These are phyloP conservation scores for Pogonus chalceus DNA, from an alignment of 1,140 invertebrate genomes.

Conservation along the genomic window DNA sequence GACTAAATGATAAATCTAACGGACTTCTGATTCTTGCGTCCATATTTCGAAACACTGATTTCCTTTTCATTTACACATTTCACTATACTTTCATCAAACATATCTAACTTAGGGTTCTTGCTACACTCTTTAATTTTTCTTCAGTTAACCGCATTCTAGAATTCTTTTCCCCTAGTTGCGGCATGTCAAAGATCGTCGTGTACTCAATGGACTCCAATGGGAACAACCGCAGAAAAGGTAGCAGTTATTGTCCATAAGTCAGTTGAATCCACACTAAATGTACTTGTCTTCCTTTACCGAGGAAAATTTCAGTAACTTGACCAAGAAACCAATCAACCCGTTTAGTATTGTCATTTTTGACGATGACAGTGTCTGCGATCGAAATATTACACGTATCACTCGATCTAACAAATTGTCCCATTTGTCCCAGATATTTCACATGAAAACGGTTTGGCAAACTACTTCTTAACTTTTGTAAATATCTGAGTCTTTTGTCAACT, in stretches of 20 bases:
- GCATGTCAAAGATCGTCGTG: too few species aligned
- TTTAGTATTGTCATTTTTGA: constrained; percentile 16
- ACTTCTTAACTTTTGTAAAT: constrained; percentile 15
- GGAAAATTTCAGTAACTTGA: constrained; percentile 13
- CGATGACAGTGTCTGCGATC: constrained; percentile 14
- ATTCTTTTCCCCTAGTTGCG: too few species aligned
- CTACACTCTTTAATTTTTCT: too few species aligned
- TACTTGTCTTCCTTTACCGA: constrained; percentile 15
- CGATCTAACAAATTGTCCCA: neutral
- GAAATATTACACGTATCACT: neutral
- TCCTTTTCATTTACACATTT: too few species aligned
- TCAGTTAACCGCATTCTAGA: too few species aligned
- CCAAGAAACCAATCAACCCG: constrained; percentile 17
- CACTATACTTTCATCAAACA: too few species aligned
- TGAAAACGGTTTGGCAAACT: constrained; percentile 17
- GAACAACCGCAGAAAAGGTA: neutral
- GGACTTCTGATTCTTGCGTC: too few species aligned
- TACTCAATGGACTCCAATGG: too few species aligned
- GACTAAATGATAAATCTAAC: too few species aligned
- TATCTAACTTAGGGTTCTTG: too few species aligned
- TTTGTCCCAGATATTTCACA: constrained; percentile 20
- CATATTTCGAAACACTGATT: too few species aligned
- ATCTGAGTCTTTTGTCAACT: constrained; percentile 10
- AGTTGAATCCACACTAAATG: constrained; percentile 18
- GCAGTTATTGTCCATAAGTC: neutral